Base-by-base conservation (phyloP, 2,888 invertebrate genomes). In the Tanypteryx hageni region DNA sequence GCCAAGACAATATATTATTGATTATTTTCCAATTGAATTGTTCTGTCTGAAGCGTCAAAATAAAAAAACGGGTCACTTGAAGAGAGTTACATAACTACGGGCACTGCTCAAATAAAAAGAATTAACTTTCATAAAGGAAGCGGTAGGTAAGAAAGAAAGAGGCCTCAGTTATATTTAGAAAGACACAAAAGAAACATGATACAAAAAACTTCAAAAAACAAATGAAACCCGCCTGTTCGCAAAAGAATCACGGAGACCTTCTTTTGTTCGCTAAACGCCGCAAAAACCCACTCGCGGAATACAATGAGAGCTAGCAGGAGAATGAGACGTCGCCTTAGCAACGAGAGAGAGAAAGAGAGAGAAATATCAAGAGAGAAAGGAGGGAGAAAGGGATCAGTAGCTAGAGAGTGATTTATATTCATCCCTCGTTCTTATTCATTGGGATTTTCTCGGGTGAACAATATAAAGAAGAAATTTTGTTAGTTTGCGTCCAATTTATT, bases 361-460 rank as follows among this genome's bases (percentile, higher is more conserved):
- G n/a, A n/a, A n/a, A n/a, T n/a, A n/a, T 76, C 13, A 27, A 76
- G 76, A 68, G 18, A n/a, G 68, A 22, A 44, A 68, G 68, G 22
- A 68, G n/a, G 22, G 68, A 68, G 68, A 22, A 68, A 68, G 27
- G 76, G 76, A 76, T 76, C 76, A 76, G 76, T 11, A 27, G 27
- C 76, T 76, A 76, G 76, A 76, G 76, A 76, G 27, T 76, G 76
- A 76, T 76, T 76, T 76, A 76, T 76, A 76, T 76, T 76, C 76
- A 76, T 76, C 76, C 76, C 27, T 27, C 76, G 76, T 76, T 76
- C 76, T 76, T 76, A 76, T 76, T 76, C 76, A 76, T 76, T 76
- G 76, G 76, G 27, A 76, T 76, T 76, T 76, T 76, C 76, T 27
- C 76, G 76, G 27, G 76, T 76, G 76, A 76, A 76, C 76, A 76